Base-by-base conservation (phyloP, 23 tunicate genomes). In the Trididemnum miniatum region DNA sequence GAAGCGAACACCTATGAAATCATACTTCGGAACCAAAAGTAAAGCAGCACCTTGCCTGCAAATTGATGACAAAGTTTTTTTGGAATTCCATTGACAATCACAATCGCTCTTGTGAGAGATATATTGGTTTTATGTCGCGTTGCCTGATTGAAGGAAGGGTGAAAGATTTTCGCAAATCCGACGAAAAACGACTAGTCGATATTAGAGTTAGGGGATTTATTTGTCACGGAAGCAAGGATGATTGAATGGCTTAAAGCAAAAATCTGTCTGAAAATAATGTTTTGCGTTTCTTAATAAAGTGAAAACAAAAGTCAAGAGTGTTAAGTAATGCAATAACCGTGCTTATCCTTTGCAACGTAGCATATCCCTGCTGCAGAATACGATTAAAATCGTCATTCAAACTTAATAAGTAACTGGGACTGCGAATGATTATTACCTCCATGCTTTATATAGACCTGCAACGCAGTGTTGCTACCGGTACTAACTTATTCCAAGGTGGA, bases 41-140 rank as follows among this genome's bases (percentile, higher is more conserved):
- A 62, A 62, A 62, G 29, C 29, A 22, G 26, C 67, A 62, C 67
- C 67, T 62, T 24, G 67, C 26, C 26, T 62, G 5, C 26, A 62
- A n/a, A 20, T 22, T 24, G 67, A 24, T 26, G 29, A 24, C 29
- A 24, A 24, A 20, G 29, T 22, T 22, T 62, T n/a, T 62, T 62
- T 62, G 67, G 29, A 62, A 62, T 62, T 22, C 67, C 5, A 62
- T 22, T 26, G 67, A 62, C 29, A 62, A 62, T 44, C 54, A 62
- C 26, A n/a, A 62, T n/a, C 67, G 29, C 28, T 62, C 67, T 22
- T 62, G 67, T 62, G 67, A 62, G 67, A 22, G 67, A 62, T 62
- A 62, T 24, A 20, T 62, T 62, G 67, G 29, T 22, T 26, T 62
- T 24, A 62, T 62, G 67, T n/a, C 67, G 29, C 67, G 67, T 5